A percentile compares a stretch with the other conserved stretches of the same genome.
These are phyloP conservation scores for Fulica atra DNA, from an alignment of 2,113 vertebrate genomes.

Conservation along the genomic window DNA sequence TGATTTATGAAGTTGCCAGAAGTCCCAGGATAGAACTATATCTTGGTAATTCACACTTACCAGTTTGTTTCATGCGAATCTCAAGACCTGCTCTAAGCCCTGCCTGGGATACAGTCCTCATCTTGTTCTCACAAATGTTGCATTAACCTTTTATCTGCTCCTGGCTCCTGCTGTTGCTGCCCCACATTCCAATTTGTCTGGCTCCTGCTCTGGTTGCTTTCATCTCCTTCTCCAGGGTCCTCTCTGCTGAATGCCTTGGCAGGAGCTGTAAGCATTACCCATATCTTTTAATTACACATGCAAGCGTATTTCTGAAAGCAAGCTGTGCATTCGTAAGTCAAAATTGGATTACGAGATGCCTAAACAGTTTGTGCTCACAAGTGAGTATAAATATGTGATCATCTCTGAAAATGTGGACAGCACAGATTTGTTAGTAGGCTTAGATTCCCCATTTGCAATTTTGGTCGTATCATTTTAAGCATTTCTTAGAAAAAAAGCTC, in stretches of 20 bases:
- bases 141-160: constrained; percentile 38
- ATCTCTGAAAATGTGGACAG: background rate
- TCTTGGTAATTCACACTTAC: constrained; percentile 3
- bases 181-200: constrained; percentile 23
- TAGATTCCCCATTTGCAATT: background rate
- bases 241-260: constrained; percentile 48
- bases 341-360: constrained; percentile 49
- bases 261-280: constrained; percentile 34
- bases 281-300: constrained; percentile 63
- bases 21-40: background rate
- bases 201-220: constrained; percentile 27
- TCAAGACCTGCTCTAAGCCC: background rate
- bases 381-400: background rate
- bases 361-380: constrained; percentile 24
- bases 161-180: constrained; percentile 12
- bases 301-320: constrained; percentile 42
- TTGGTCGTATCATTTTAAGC: background rate
- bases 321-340: constrained; percentile 9
- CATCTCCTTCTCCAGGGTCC: constrained; percentile 44
- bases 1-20: background rate
- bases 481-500: background rate
- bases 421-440: background rate
- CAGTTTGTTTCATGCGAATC: background rate
- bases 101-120: background rate
- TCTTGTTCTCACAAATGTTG: background rate